Conservation (phyloP, 2,797 vertebrate species). For the Diceros bicornis region DNA sequence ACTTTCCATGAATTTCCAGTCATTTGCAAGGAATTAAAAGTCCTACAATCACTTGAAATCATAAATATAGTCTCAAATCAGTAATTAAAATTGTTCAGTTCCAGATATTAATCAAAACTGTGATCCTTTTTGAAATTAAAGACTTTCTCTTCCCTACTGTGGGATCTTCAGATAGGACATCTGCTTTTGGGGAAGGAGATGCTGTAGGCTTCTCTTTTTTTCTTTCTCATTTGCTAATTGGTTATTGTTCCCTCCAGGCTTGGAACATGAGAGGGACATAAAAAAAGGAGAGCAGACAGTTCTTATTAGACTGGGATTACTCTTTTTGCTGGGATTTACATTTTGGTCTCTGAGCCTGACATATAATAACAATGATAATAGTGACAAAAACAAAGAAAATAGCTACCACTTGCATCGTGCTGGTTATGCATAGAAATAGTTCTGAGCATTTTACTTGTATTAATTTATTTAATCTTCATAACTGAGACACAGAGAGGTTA, state of each 20-base stretch:
- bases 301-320: background rate
- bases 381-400: conserved; percentile 20
- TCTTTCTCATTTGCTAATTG: background rate
- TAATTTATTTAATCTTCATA: conserved; percentile 50
- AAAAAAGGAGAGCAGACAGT: background rate
- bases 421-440: background rate
- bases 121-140: background rate
- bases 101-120: conserved; percentile 13
- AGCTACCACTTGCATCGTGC: background rate
- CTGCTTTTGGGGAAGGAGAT: background rate
- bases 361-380: background rate
- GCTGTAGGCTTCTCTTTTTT: background rate
- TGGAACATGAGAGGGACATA: background rate
- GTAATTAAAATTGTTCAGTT: background rate
- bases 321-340: background rate
- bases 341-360: background rate
- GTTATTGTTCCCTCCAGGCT: background rate
- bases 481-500: conserved; percentile 23
- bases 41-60: background rate
- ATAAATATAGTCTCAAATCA: conserved; percentile 31
- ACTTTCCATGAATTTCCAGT: background rate
- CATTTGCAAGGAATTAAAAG: conserved; percentile 1
- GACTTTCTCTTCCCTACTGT: background rate
- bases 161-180: background rate
- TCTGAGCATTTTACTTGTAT: background rate